Base-by-base conservation (phyloP, 1,140 invertebrate species). In the Drosophila funebris region DNA sequence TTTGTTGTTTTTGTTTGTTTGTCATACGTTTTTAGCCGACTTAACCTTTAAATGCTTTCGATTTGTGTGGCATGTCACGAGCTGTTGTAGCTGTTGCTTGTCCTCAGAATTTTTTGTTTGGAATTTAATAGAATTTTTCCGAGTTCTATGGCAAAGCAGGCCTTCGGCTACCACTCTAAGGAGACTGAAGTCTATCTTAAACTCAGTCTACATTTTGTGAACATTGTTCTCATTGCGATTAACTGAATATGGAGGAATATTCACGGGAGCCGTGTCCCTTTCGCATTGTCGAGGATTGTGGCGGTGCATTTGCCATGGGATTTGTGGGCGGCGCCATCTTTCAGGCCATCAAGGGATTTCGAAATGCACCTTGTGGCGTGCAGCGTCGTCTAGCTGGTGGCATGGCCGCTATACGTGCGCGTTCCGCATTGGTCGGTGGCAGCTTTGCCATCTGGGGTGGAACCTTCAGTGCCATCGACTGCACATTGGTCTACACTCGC, bases 291-390 rank as follows among this genome's bases (percentile, higher is more conserved):
- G 83, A 88, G 50, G 83, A 88, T 3, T 83, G 83, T 9, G 83
- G 83, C 5, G 83, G 78, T 3, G 83, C 83, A 43, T 88, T 88
- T 20, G 48, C 76, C 20, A 83, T 88, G 84, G 83, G 83, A 7
- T 44, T 77, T 31, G 27, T 89, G 36, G 79, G 84, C 8, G 76
- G 83, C 2, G 66, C 66, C n/a, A 11, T 52, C 20, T 79, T 88
- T 20, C 79, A 88, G 57, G 78, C 76, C 3, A 69, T 88, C 33
- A 88, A 74, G 31, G 83, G 83, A 1, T 88, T 74, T 27, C 84
- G 83, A 27, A 79, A 88, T 43, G 78, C 83, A 0, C 84, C 83
- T 8, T 53, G 72, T 2, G 83, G 83, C 0, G n/a, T 88, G 8
- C 13, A 31, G 1, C 54, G 67, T 11, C 83, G 83, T 0, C 14